Evolutionary conservation across 2,113 vertebrate genomes (phyloP), one percentile per base, ranked within the genome.

Genomic region (Heterochromis multidens): DNA sequence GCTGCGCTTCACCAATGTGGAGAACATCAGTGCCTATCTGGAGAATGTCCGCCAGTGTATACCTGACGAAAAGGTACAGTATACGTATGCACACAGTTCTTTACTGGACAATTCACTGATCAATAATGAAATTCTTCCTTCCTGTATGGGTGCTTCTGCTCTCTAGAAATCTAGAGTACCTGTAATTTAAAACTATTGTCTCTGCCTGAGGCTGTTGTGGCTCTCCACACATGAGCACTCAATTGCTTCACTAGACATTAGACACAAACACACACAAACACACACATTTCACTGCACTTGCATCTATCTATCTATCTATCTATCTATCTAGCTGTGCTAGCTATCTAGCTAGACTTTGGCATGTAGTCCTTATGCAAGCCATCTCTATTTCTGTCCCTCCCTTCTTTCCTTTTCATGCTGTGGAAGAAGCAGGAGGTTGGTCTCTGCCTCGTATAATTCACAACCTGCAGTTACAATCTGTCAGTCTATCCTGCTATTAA

Each of bases 1-100:
- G 78, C 88, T 99, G 94, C 96, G 98, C 76, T 99, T 99, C 67
- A 99, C 99, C 89, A 99, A 99, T 67, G 98, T 99, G 88, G 98
- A 99, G 94, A 99, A 99, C 94, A 99, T 97, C 84, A 96, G 96
- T 31, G 97, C 97, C 87, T 99, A 98, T 95, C 91, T 99, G 95
- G 98, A 99, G 91, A 99, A 98, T 33, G 96, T 99, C 72, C 97
- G 96, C 43, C 96, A 97, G 83, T 96, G 93, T 57, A 98, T 99
- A 89, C 96, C 98, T 43, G 99, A 99, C 76, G 99, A 99, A 89
- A 99, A 99, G 97, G 98, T 99, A 95, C 33, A 61, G 17, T 16
- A 2, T 49, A 77, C 7, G 23, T 25, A 8, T 12, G 6, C 27
- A 10, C 8, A 8, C 25, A 23, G 12, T 29, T 82, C 8, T 67